Percentiles rank a stretch among this genome's conserved stretches.
These are phyloP conservation scores for Sarcophaga subvicina DNA, from an alignment of 2,888 invertebrate genomes.

Conservation along the genomic window DNA sequence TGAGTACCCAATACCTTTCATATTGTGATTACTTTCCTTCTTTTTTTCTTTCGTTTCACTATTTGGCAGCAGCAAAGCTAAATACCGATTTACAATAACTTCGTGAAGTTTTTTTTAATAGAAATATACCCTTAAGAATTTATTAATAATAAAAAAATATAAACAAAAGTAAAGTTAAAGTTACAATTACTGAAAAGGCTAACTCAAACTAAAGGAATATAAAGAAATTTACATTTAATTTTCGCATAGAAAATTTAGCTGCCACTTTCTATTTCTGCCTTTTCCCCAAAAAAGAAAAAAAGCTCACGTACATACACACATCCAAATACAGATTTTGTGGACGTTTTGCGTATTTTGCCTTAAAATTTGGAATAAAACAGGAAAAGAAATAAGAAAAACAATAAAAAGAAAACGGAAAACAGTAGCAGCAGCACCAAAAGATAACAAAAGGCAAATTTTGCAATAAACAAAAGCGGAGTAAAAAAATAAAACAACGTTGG, in stretches of 20 bases:
- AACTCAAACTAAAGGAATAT: neutral
- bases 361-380: conserved; percentile 37
- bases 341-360: conserved; percentile 51
- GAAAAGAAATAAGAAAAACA: conserved; percentile 53
- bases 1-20: too few species aligned
- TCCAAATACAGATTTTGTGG: conserved; percentile 9
- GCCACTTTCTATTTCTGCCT: conserved; percentile 47
- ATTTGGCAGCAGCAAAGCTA: conserved; percentile 52
- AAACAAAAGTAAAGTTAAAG: conserved; percentile 8
- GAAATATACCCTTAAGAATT: conserved; percentile 27
- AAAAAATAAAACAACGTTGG: conserved; percentile 53
- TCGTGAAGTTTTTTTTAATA: conserved; percentile 49
- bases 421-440: conserved; percentile 4
- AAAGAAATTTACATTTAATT: conserved; percentile 21
- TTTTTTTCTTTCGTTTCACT: neutral
- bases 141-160: conserved; percentile 11
- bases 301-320: conserved; percentile 23
- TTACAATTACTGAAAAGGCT: conserved; percentile 8
- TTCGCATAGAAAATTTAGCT: conserved; percentile 41
- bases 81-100: conserved; percentile 53
- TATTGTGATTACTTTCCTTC: too few species aligned
- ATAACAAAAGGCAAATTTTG: conserved; percentile 63
- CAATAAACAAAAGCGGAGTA: conserved; percentile 62
- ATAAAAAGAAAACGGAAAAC: conserved; percentile 19
- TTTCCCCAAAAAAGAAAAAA: neutral